Evolutionary conservation across 2,113 vertebrate genomes (phyloP).

Genomic region (Corynorhinus townsendii): DNA sequence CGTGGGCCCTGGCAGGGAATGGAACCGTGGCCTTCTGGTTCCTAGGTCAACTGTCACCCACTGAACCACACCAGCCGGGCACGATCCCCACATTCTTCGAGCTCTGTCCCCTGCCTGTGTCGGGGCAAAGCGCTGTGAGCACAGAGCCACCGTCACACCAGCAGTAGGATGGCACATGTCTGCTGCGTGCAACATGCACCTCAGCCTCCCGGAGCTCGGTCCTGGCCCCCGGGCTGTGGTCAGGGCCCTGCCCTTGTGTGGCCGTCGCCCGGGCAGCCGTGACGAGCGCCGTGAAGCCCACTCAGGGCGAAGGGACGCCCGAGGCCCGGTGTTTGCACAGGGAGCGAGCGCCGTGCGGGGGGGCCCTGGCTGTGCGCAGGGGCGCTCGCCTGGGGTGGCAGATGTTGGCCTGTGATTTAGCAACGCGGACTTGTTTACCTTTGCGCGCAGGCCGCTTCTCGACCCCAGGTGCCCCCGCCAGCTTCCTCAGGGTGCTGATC

Average conservation of each 20-base stretch:
- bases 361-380: not conserved
- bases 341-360: rapidly evolving
- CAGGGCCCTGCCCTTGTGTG: not conserved
- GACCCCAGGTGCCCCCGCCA: not conserved
- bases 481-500: rapidly evolving
- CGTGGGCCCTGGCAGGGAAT: too few relatives aligned
- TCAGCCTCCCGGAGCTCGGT: rapidly evolving
- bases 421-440: constrained; percentile 40
- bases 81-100: not conserved
- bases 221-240: not conserved
- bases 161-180: not conserved
- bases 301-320: constrained; percentile 7
- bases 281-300: not conserved
- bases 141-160: rapidly evolving
- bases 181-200: rapidly evolving
- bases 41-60: too few relatives aligned
- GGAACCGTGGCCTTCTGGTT: too few relatives aligned
- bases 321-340: constrained; percentile 9
- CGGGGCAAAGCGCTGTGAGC: not conserved
- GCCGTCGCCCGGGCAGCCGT: not conserved
- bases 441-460: not conserved
- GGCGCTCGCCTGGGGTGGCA: not conserved
- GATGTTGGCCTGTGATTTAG: constrained; percentile 57
- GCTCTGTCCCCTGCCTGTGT: too few relatives aligned
- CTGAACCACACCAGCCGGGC: too few relatives aligned